phyloP scores from a whole-genome alignment of 2,888 invertebrate species.

The Erebia ligea region DNA sequence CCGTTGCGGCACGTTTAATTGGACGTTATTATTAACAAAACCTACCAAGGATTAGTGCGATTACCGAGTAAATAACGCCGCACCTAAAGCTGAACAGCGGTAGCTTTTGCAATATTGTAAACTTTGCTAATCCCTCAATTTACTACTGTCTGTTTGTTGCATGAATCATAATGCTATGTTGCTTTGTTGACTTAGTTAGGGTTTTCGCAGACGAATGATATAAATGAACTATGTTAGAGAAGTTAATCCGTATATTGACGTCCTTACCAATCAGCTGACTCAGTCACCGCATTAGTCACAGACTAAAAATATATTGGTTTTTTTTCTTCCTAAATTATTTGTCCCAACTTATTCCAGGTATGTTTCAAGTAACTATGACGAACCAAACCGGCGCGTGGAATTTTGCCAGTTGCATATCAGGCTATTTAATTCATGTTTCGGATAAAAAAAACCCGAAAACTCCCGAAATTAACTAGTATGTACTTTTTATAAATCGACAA shows the following conservation, averaged over 20 bases:
- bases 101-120: slow-evolving; percentile 21
- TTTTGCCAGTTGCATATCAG: too few relatives aligned
- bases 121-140: slow-evolving; percentile 23
- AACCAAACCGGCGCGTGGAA: too few relatives aligned
- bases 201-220: neutral
- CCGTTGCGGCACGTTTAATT: slow-evolving; percentile 4
- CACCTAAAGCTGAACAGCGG: slow-evolving; percentile 13
- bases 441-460: too few relatives aligned
- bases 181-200: slow-evolving; percentile 1
- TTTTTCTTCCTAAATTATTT: too few relatives aligned
- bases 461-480: too few relatives aligned
- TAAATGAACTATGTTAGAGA: neutral
- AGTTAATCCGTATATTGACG: neutral
- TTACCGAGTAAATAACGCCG: slow-evolving; percentile 12
- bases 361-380: too few relatives aligned
- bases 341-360: too few relatives aligned
- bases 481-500: too few relatives aligned
- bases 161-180: slow-evolving; percentile 21
- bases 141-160: slow-evolving; percentile 15
- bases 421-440: too few relatives aligned
- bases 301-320: neutral
- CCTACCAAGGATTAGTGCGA: slow-evolving; percentile 1
- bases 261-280: neutral
- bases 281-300: neutral
- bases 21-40: slow-evolving; percentile 12